Conservation (phyloP, 2,113 vertebrate species). For the Rhinolophus ferrumequinum region DNA sequence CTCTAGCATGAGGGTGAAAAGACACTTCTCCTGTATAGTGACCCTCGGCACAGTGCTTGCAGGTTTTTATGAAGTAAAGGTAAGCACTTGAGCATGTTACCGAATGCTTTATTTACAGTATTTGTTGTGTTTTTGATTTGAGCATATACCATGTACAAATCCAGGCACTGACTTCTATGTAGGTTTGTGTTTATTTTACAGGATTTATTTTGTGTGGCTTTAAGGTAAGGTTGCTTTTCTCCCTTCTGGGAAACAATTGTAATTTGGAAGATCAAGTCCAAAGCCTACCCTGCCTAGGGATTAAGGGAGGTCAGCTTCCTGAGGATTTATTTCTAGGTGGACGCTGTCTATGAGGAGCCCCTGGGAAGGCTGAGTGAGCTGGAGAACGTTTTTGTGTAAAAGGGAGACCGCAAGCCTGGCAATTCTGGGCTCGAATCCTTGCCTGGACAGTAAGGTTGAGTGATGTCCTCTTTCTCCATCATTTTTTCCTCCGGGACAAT, state of each 20-base stretch:
- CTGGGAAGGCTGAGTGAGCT: background rate
- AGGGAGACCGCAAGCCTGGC: background rate
- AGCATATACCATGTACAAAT: background rate
- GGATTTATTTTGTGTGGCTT: background rate
- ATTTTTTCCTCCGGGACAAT: background rate
- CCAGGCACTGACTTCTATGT: background rate
- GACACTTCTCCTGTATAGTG: background rate
- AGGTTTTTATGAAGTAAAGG: background rate
- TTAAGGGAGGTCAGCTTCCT: background rate
- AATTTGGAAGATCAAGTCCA: background rate
- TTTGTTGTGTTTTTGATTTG: constrained; percentile 21
- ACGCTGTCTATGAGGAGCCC: background rate
- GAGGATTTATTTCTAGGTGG: background rate
- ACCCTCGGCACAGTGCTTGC: background rate
- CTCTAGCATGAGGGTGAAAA: background rate
- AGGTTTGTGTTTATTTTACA: background rate
- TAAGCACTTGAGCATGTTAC: background rate
- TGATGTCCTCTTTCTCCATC: background rate
- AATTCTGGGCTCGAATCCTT: background rate
- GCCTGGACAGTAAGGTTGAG: background rate
- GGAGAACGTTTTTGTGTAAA: background rate
- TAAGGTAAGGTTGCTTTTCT: background rate
- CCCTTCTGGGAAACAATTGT: background rate
- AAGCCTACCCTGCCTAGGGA: background rate
- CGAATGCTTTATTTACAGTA: background rate